phyloP scores from a whole-genome alignment of 1,140 invertebrate genomes.

The Colletes gigas region DNA sequence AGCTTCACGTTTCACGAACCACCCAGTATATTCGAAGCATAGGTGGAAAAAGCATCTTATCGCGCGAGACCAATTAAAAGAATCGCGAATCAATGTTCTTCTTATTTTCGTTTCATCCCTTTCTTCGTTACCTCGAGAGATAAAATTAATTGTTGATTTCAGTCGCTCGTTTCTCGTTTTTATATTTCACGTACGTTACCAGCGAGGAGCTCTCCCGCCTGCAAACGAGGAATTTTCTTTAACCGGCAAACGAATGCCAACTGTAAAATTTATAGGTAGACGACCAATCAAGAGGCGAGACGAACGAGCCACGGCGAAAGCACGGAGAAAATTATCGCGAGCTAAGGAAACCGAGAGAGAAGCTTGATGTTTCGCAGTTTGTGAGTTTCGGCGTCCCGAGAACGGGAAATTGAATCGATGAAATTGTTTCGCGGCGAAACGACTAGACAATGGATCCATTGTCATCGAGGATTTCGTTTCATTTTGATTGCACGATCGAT shows the following conservation, averaged over 20 bases:
- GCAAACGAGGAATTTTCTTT: conserved; percentile 33
- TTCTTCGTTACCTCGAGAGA: background rate
- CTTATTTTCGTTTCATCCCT: background rate
- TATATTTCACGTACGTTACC: background rate
- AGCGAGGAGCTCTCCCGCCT: background rate
- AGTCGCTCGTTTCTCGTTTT: background rate
- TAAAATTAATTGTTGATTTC: conserved; percentile 5
- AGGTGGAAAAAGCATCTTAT: background rate
- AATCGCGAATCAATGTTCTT: background rate
- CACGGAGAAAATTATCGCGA: conserved; percentile 25
- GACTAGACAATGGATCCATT: background rate
- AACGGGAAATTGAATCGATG: conserved; percentile 30
- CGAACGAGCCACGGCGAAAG: conserved; percentile 27
- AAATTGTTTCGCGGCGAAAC: conserved; percentile 4
- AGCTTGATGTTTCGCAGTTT: conserved; percentile 7
- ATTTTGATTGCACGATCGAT: background rate
- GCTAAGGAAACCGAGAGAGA: background rate
- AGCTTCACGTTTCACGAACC: too few species aligned
- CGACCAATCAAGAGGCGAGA: conserved; percentile 25
- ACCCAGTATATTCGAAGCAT: too few species aligned
- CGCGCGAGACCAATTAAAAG: background rate
- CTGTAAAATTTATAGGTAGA: conserved; percentile 40
- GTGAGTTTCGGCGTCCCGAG: conserved; percentile 5
- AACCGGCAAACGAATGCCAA: conserved; percentile 20
- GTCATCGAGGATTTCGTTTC: background rate